phyloP scores from a whole-genome alignment of 2,797 vertebrate species.

The Spondyliosoma cantharus region DNA sequence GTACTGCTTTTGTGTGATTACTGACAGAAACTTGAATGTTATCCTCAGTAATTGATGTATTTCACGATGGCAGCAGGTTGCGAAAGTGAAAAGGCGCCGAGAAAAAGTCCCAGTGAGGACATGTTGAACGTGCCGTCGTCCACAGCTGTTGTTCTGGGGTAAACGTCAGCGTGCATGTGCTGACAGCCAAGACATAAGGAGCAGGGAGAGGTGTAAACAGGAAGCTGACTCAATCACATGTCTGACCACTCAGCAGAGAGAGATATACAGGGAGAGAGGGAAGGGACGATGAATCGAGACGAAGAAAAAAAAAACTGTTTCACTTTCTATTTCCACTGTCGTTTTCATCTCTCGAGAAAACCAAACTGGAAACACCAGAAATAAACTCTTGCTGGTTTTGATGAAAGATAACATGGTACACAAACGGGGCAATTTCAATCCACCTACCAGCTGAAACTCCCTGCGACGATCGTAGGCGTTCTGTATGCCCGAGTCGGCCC shows the following conservation, averaged over 20 bases:
- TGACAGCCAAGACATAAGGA: constrained; percentile 58
- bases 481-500: constrained; percentile 94
- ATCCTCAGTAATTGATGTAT: neutral
- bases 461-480: constrained; percentile 94
- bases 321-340: constrained; percentile 64
- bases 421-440: constrained; percentile 7
- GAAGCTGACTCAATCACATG: constrained; percentile 78
- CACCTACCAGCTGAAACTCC: constrained; percentile 96
- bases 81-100: constrained; percentile 4
- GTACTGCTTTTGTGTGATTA: constrained; percentile 34
- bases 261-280: constrained; percentile 24
- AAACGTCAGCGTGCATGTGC: constrained; percentile 49
- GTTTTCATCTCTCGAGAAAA: neutral
- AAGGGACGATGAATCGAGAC: constrained; percentile 32
- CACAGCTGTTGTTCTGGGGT: constrained; percentile 45
- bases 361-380: neutral
- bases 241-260: constrained; percentile 47
- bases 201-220: constrained; percentile 76
- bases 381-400: neutral
- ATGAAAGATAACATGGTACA: neutral
- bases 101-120: constrained; percentile 18
- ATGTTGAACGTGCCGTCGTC: neutral
- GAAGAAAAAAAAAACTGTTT: constrained; percentile 44
- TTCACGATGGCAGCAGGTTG: neutral
- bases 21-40: constrained; percentile 39